A percentile compares a stretch with the other conserved stretches of the same genome.
phyloP scores from a whole-genome alignment of 2,888 invertebrate genomes.

The Drosophila borborema region DNA sequence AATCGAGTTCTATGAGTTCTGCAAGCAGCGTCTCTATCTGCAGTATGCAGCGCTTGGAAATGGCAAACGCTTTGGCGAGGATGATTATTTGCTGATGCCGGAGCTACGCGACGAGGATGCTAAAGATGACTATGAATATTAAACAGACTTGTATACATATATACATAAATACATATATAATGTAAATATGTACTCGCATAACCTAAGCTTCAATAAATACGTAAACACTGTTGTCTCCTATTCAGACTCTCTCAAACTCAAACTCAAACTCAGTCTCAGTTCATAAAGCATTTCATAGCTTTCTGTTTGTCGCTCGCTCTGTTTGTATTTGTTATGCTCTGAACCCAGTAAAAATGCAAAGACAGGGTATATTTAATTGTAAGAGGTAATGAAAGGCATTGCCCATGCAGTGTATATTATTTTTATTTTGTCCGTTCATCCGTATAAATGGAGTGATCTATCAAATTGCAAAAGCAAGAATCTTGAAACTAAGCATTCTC shows the following conservation, averaged over 20 bases:
- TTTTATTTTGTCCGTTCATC: too few species aligned
- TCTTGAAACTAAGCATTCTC: too few species aligned
- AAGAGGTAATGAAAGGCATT: too few species aligned
- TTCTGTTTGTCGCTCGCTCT: neutral
- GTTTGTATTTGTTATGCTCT: neutral
- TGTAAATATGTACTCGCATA: neutral
- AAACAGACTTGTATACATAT: constrained; percentile 73
- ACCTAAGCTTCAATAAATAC: constrained; percentile 24
- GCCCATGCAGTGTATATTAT: too few species aligned
- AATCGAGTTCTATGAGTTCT: constrained; percentile 96
- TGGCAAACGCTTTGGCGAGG: constrained; percentile 66
- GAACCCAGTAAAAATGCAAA: neutral
- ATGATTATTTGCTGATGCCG: constrained; percentile 81
- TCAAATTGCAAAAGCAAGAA: too few species aligned
- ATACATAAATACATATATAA: neutral
- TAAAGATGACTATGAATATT: constrained; percentile 59
- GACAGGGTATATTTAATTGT: too few species aligned
- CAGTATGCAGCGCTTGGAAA: constrained; percentile 90
- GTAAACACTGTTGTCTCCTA: neutral
- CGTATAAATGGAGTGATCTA: too few species aligned
- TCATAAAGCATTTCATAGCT: neutral
- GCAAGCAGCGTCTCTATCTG: constrained; percentile 92
- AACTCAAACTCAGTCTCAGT: neutral
- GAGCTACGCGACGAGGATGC: constrained; percentile 49
- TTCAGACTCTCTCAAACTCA: neutral